A percentile compares a stretch with the other conserved stretches of the same genome.
Conservation (phyloP, 2,888 invertebrate species). For the Phragmatobia fuliginosa region DNA sequence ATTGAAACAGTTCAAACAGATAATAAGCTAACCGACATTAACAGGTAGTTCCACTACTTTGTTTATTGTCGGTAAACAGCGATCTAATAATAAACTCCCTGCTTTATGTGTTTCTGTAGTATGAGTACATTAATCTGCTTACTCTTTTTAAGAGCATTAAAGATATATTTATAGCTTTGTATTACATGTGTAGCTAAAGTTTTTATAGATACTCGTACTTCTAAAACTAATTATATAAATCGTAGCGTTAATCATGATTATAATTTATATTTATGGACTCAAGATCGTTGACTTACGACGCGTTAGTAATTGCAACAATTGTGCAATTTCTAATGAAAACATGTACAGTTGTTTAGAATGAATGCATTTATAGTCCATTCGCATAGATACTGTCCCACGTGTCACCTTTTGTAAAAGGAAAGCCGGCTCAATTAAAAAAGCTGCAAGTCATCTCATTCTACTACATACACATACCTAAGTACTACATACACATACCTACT, state of each 20-base stretch:
- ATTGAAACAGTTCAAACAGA: neutral
- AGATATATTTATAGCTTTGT: neutral
- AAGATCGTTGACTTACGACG: neutral
- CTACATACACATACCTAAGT: too few species aligned
- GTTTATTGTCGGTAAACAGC: neutral
- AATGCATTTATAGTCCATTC: neutral
- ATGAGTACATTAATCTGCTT: neutral
- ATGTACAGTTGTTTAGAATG: neutral
- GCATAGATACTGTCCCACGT: too few species aligned
- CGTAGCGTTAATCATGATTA: neutral
- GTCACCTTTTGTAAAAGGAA: too few species aligned
- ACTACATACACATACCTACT: too few species aligned
- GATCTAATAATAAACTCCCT: neutral
- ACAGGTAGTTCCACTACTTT: too few species aligned
- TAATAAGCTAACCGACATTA: neutral
- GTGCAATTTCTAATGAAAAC: neutral
- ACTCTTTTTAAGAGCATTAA: neutral
- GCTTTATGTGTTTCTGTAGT: neutral
- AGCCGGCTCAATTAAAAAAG: too few species aligned
- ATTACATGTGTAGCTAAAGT: neutral
- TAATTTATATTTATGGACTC: neutral
- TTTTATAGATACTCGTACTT: neutral
- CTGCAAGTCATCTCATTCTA: too few species aligned
- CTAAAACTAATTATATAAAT: neutral
- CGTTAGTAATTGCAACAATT: neutral